Evolutionary conservation across 2,113 vertebrate species (phyloP).

Genomic region (Carassius auratus): DNA sequence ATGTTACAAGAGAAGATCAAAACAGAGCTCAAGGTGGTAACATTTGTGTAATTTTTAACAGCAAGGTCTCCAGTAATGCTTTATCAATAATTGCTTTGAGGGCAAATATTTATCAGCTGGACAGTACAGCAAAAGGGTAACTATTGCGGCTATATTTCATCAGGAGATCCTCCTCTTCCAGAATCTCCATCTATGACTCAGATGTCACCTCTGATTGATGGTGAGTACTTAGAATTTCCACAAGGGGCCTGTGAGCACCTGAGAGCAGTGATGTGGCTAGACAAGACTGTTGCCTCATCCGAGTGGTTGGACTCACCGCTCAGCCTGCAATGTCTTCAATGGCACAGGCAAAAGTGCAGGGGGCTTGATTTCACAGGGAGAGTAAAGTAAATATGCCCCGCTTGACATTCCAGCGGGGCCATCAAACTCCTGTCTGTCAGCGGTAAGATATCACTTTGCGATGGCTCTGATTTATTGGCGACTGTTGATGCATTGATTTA

Average conservation of each 20-base stretch:
- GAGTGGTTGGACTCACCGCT: conserved; percentile 45
- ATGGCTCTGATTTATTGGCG: conserved; percentile 64
- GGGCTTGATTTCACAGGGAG: conserved; percentile 14
- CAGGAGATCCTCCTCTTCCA: conserved; percentile 4
- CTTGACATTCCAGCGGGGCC: conserved; percentile 56
- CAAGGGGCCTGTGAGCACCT: conserved; percentile 52
- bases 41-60: not conserved
- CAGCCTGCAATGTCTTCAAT: not conserved
- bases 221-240: conserved; percentile 60
- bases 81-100: conserved; percentile 8
- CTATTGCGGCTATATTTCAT: conserved; percentile 22
- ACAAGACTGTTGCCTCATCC: conserved; percentile 54
- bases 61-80: not conserved
- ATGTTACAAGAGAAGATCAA: not conserved
- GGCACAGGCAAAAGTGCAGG: conserved; percentile 24
- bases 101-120: conserved; percentile 21
- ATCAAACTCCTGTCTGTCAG: conserved; percentile 63
- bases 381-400: conserved; percentile 47
- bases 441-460: conserved; percentile 65
- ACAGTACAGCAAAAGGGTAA: conserved; percentile 20
- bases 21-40: not conserved
- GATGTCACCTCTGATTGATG: conserved; percentile 66
- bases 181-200: conserved; percentile 52
- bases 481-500: conserved; percentile 71
- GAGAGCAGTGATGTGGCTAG: conserved; percentile 51